Evolutionary conservation across 1,140 invertebrate genomes (phyloP).

Genomic region (Pogonognathellus flavescens): DNA sequence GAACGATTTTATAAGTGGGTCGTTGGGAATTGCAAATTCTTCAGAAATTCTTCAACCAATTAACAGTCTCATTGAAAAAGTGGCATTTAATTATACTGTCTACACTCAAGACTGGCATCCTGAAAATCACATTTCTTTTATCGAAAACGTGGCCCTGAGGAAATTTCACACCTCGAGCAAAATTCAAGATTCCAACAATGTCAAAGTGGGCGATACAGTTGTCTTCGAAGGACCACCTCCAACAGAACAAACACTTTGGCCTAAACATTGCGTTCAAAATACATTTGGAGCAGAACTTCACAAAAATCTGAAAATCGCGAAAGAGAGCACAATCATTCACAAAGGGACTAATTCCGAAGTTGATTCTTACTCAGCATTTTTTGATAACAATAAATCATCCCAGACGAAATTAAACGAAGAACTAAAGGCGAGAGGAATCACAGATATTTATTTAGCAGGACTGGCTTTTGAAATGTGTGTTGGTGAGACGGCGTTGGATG

Average conservation of each 20-base stretch:
- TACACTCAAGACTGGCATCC: constrained; percentile 99
- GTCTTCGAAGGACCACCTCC: constrained; percentile 88
- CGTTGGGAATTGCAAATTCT: not conserved
- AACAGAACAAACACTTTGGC: constrained; percentile 91
- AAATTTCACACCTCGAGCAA: constrained; percentile 79
- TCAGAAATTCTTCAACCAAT: constrained; percentile 80
- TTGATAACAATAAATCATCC: constrained; percentile 93
- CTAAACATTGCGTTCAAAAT: constrained; percentile 93
- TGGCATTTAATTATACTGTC: constrained; percentile 91
- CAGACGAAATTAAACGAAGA: constrained; percentile 87
- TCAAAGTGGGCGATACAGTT: constrained; percentile 89
- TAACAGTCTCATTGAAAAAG: constrained; percentile 88
- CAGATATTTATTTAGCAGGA: constrained; percentile 95
- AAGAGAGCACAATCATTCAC: constrained; percentile 87
- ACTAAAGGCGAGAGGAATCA: constrained; percentile 83
- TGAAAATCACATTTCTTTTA: constrained; percentile 94
- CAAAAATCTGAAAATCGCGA: constrained; percentile 79
- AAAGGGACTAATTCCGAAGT: constrained; percentile 95
- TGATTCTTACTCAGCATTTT: constrained; percentile 98
- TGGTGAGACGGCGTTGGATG: constrained; percentile 88
- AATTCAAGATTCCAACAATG: constrained; percentile 76
- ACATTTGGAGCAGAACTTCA: constrained; percentile 95
- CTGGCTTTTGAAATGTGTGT: constrained; percentile 97
- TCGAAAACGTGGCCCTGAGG: constrained; percentile 86
- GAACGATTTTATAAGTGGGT: constrained; percentile 90